Conservation (phyloP, 2,888 invertebrate species). For the Trichacis sp. region DNA sequence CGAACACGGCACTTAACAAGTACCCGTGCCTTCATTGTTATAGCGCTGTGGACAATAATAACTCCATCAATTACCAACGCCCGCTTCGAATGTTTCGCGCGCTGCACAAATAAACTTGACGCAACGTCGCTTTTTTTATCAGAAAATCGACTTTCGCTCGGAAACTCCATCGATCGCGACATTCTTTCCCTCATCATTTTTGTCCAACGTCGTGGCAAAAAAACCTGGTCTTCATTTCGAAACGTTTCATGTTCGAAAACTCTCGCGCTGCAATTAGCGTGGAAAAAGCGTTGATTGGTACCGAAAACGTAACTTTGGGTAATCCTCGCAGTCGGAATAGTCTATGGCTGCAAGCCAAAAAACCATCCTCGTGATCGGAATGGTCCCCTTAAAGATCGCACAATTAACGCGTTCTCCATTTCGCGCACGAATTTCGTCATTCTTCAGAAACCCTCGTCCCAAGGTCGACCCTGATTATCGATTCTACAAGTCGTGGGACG, state of each 20-base stretch:
- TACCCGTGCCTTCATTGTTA: background rate
- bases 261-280: too few species aligned
- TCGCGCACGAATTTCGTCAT: slow-evolving; percentile 1
- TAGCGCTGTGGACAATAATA: background rate
- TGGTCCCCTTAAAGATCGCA: slow-evolving; percentile 18
- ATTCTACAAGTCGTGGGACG: background rate
- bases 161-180: background rate
- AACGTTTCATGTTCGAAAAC: too few species aligned
- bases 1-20: background rate
- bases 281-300: too few species aligned
- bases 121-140: background rate
- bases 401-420: too few species aligned
- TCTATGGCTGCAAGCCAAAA: slow-evolving; percentile 21
- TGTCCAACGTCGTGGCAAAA: too few species aligned
- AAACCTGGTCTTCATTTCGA: too few species aligned
- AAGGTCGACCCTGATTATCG: background rate
- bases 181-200: too few species aligned
- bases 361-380: slow-evolving; percentile 17
- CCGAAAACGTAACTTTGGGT: too few species aligned
- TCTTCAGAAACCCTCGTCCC: background rate
- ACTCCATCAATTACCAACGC: background rate
- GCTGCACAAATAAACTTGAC: background rate
- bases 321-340: slow-evolving; percentile 1
- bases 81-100: background rate
- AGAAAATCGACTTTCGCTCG: background rate